Evolutionary conservation across 2,888 invertebrate genomes (phyloP).

Genomic region (Caenorhabditis sp.): DNA sequence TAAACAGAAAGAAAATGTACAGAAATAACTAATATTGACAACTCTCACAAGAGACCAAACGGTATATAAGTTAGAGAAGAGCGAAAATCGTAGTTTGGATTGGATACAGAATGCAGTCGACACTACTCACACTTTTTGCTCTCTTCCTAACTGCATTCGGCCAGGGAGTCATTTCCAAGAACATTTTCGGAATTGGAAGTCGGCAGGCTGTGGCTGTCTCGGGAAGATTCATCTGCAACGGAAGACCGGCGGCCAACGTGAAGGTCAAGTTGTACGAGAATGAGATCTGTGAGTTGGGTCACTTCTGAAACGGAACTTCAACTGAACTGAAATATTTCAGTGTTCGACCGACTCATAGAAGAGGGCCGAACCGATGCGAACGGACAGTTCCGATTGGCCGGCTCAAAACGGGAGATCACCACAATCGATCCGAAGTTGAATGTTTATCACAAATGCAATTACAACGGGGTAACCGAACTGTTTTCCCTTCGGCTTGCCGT

Average conservation of each 20-base stretch:
- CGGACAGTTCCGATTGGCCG: constrained; percentile 59
- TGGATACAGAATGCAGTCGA: too few relatives aligned
- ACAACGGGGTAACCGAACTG: constrained; percentile 61
- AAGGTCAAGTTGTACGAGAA: constrained; percentile 66
- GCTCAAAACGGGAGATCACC: constrained; percentile 62
- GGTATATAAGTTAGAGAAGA: constrained; percentile 5
- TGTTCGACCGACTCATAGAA: constrained; percentile 58
- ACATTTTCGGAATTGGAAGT: constrained; percentile 60
- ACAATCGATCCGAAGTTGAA: constrained; percentile 67
- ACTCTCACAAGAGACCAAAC: constrained; percentile 20
- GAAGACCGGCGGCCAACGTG: constrained; percentile 54
- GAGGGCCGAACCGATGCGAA: constrained; percentile 57
- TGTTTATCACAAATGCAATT: constrained; percentile 69
- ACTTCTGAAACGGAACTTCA: constrained; percentile 2
- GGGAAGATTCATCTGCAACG: constrained; percentile 64
- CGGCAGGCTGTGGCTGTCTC: constrained; percentile 65
- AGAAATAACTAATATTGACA: constrained; percentile 40
- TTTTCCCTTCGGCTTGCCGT: too few relatives aligned
- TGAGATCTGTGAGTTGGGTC: constrained; percentile 51
- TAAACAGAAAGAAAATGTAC: constrained; percentile 10
- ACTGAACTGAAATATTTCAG: constrained; percentile 31
- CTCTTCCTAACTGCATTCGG: not conserved
- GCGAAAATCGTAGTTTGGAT: constrained; percentile 22
- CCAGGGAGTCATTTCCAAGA: constrained; percentile 2
- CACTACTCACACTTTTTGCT: not conserved